Base-by-base conservation (phyloP, 35 echinoderm and acorn worm species). In the Ophioderma brevispina region DNA sequence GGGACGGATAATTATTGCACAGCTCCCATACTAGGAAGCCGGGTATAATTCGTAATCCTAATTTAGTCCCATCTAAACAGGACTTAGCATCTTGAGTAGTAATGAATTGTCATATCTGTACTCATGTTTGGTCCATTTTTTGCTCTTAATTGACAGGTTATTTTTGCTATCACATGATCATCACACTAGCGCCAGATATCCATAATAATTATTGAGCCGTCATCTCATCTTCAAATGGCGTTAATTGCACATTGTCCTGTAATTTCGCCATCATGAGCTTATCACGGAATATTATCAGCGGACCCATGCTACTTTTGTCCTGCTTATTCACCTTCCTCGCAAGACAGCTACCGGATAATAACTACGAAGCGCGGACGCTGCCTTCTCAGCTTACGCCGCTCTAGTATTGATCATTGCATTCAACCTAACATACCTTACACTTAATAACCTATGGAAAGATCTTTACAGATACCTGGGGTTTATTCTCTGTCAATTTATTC, bases 331-430 rank as follows among this genome's bases (percentile, higher is more conserved):
- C 84, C 40, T 80, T 92, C 32, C 81, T 96, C 15, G 94, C 90
- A 17, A 85, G 90, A 10, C 84, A 86, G 2, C 81, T 96, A 13
- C 94, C 94, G 0, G 94, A 96, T 81, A 96, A 96, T 55, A 88
- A 92, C 76, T 87, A 96, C 81, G 94, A 96, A 78, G 82, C 86
- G 46, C 90, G 90, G 13, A 88, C 15, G 36, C 81, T 4, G 78
- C 86, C 1, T 96, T 96, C 43, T 83, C 90, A 13, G 59, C 59
- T 70, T 70, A 70, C 28, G 59, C 59, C 23, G 59, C 59, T 70
- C 23, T 70, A 25, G n/a, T 70, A 30, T 15, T 70, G 2, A 25
- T 25, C 15, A 70, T 70, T 30, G 59, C 59, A 70, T 70, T 70
- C 28, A 70, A 70, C 28, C 59, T 70, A 2, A 18, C 59, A 13